These are phyloP conservation scores for Phrynocephalus vlangalii DNA, from an alignment of 2,797 vertebrate species.

Conservation along the genomic window DNA sequence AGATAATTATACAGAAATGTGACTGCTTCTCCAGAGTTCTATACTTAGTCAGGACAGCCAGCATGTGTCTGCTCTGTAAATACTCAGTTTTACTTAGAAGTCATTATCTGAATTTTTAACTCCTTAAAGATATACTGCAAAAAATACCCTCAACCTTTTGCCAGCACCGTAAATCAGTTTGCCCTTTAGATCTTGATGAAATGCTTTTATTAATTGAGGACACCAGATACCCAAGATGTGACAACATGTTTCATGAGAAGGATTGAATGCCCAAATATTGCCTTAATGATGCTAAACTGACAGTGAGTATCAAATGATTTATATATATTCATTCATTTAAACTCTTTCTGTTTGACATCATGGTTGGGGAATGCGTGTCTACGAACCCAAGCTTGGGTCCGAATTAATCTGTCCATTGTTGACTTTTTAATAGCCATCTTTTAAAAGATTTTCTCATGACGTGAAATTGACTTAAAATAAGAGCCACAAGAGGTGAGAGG, in stretches of 20 bases:
- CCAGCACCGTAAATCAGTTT: conserved; percentile 39
- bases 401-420: conserved; percentile 48
- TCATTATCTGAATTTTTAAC: conserved; percentile 78
- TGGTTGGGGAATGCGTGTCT: conserved; percentile 31
- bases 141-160: conserved; percentile 50
- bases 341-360: conserved; percentile 38
- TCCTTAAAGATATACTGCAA: conserved; percentile 66
- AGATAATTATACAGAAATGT: conserved; percentile 82
- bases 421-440: conserved; percentile 34
- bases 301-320: conserved; percentile 66
- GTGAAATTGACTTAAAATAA: conserved; percentile 19
- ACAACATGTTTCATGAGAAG: conserved; percentile 52
- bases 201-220: conserved; percentile 63
- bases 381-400: conserved; percentile 21
- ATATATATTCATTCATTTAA: conserved; percentile 51
- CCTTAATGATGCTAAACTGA: conserved; percentile 61
- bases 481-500: not conserved
- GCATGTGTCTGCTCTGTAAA: conserved; percentile 83
- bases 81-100: conserved; percentile 78
- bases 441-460: conserved; percentile 12
- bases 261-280: conserved; percentile 69
- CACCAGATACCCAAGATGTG: conserved; percentile 48
- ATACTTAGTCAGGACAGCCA: conserved; percentile 82
- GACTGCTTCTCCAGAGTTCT: conserved; percentile 79
- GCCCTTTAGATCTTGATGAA: conserved; percentile 57